phyloP scores from a whole-genome alignment of 2,888 invertebrate species.

The Melanotus villosus region DNA sequence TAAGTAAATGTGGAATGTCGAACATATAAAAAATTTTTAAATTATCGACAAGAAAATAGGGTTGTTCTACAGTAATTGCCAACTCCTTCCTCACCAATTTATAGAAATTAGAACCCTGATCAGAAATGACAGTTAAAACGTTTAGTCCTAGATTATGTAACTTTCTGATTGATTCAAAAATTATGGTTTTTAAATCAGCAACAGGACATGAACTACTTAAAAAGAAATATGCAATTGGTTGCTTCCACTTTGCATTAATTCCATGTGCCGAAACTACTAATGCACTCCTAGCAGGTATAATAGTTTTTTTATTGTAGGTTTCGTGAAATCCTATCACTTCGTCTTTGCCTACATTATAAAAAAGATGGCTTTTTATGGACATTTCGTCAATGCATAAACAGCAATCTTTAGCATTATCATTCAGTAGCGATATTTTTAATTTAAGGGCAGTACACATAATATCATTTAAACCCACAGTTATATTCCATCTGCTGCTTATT shows the following conservation, averaged over 20 bases:
- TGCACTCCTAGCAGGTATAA: conserved; percentile 1
- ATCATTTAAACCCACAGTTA: no score
- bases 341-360: neutral
- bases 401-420: neutral
- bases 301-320: neutral
- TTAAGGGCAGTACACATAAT: no score
- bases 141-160: neutral
- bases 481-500: no score
- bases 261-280: conserved; percentile 2
- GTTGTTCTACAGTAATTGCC: no score
- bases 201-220: neutral
- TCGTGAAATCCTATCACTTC: conserved; percentile 5
- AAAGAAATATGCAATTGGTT: conserved; percentile 13
- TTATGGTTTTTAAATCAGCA: neutral
- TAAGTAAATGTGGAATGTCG: no score
- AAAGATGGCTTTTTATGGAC: neutral
- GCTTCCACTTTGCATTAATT: conserved; percentile 9
- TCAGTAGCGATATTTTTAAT: no score
- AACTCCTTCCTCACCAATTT: no score
- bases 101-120: conserved; percentile 1
- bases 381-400: neutral
- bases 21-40: no score
- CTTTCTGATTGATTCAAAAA: neutral
- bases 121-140: neutral
- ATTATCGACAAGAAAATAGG: neutral